Base-by-base conservation (phyloP, 2,113 vertebrate species). In the Alligator sinensis region DNA sequence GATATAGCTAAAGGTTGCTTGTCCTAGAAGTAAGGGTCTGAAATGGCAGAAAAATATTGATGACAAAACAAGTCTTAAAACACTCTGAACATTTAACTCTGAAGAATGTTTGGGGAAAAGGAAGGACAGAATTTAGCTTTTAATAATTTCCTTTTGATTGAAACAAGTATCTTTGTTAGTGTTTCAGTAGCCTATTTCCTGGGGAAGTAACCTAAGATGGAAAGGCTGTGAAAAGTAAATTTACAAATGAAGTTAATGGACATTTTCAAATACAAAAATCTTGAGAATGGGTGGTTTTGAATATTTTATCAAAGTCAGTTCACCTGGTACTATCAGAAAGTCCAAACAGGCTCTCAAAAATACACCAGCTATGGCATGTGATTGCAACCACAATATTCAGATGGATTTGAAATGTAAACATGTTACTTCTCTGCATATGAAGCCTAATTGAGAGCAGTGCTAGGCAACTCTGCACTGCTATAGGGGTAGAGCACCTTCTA, bases 261-360 rank as follows among this genome's bases (percentile, higher is more conserved):
- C 28, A 66, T 66, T 66, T 66, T n/a, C 63, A 84, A 34, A 91
- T 66, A 6, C 59, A 22, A 57, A 84, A 88, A 89, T 1, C 3
- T 34, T 22, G 28, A 62, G 86, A 90, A 88, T 91, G 80, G 82
- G 59, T 74, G 1, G 10, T 24, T 77, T 91, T 87, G 83, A 34
- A 9, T 24, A 62, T 94, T 93, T 92, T 85, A 83, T 85, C 60
- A 54, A 91, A 94, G 92, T 92, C 85, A 77, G 87, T 27, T 91
- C 83, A 77, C 13, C 86, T 55, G 79, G 75, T 85, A 60, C 38
- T 77, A 92, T 34, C 60, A 87, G 0, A 13, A 87, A 1, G 57
- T 87, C 96, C 79, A 83, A 92, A 88, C 62, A 90, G 90, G 87
- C 61, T 19, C 82, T 91, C 92, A 81, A 84, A 81, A 78, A 86